Evolutionary conservation across 2,797 vertebrate species (phyloP).

Genomic region (Tympanoctomys barrerae): DNA sequence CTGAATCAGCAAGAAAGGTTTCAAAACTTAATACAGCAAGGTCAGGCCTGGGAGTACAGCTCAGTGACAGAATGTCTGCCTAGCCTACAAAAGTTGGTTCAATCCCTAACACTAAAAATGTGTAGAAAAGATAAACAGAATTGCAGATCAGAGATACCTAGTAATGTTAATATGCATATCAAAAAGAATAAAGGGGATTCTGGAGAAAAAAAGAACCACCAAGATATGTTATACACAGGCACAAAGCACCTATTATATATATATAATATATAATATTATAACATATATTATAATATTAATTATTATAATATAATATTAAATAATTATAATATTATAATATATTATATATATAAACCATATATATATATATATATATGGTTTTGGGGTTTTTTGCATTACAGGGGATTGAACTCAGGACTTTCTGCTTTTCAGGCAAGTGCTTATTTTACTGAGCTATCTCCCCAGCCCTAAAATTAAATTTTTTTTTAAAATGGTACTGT

Average conservation of each 20-base stretch:
- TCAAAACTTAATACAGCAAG: constrained; percentile 1
- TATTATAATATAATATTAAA: too few species aligned
- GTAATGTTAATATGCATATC: background rate
- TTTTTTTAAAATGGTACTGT: background rate
- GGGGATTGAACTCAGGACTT: too few species aligned
- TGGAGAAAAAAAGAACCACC: background rate
- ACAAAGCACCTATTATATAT: background rate
- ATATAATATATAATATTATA: too few species aligned
- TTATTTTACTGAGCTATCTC: too few species aligned
- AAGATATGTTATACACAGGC: background rate
- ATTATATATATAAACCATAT: too few species aligned
- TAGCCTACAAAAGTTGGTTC: background rate
- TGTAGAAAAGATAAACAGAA: background rate
- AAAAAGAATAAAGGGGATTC: background rate
- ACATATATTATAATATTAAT: too few species aligned
- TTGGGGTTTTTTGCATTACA: too few species aligned
- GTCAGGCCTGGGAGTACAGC: background rate
- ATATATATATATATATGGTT: too few species aligned
- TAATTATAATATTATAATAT: too few species aligned
- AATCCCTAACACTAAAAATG: background rate
- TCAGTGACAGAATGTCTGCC: background rate
- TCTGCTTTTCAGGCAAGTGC: too few species aligned
- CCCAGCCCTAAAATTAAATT: background rate
- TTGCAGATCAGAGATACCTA: background rate
- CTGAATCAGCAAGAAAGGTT: constrained; percentile 14